Evolutionary conservation across 2,113 vertebrate genomes (phyloP), one percentile per base, ranked within the genome.

Genomic region (Anthoscopus minutus): DNA sequence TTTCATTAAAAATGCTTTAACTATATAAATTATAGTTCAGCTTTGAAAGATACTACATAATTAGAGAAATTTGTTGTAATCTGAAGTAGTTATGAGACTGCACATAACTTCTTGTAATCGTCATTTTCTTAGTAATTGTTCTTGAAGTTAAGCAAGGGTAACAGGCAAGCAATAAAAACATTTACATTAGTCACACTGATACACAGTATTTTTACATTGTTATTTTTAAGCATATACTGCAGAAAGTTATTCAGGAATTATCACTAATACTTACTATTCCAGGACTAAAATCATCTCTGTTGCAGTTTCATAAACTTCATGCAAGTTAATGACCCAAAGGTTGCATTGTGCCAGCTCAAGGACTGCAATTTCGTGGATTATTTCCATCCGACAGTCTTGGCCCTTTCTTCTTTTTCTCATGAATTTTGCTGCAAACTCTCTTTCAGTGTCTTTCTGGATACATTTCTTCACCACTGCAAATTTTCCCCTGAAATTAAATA

Each of bases 401-500:
- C 99, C 99, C 96, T 99, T 99, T 96, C 99, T 98, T 79, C 99
- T 98, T 97, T 99, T 99, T 89, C 99, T 98, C 98, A 99, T 98
- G 96, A 99, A 99, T 96, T 99, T 99, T 85, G 99, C 99, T 37
- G 99, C 99, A 69, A 98, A 99, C 95, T 99, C 99, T 97, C 95
- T 98, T 74, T 98, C 98, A 2, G 99, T 98, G 10, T 98, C 98
- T 95, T 99, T 99, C 96, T 99, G 98, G 30, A 99, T 96, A 93
- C 99, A 99, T 91, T 99, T 99, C 95, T 98, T 99, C 64, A 99
- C 99, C 86, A 99, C 99, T 21, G 99, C 99, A 98, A 99, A 99
- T 96, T 99, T 99, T 15, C 99, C 99, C 96, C 99, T 99, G 93
- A 83, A 97, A 97, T 86, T 7, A 89, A 94, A 95, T 24, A 78